Base-by-base conservation (phyloP, 2,797 vertebrate species). In the Micropoecilia bifurca region DNA sequence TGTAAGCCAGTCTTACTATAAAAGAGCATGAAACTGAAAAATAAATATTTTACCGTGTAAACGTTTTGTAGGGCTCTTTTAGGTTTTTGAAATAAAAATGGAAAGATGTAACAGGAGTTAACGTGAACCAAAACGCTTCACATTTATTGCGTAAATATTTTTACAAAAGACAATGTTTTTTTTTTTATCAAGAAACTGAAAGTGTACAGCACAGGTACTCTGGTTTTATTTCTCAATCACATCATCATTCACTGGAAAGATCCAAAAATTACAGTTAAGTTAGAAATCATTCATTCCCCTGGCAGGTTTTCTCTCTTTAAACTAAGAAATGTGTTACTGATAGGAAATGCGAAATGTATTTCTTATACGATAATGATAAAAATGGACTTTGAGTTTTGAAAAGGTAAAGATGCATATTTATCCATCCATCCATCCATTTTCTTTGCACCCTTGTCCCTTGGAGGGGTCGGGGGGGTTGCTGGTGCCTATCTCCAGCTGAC, bases 1-100 rank as follows among this genome's bases (percentile, higher is more conserved):
- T 69, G 59, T 57, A 85, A 89, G 89, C 90, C 55, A 83, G 81
- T 87, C 53, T 79, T 41, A 71, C 28, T 78, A 78, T 80, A 80
- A 73, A 48, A 72, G 39, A 47, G 33, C 39, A 68, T 53, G 1
- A 71, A 80, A 86, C 74, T 68, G 48, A 50, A 2, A 43, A 46
- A 45, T 28, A 80, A 81, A 74, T 46, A 46, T 79, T 69, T 69
- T 41, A 18, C 36, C 50, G 10, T n/a, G 68, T 68, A 45, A 72
- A 20, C 75, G 84, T 86, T 86, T 78, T 81, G 55, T 46, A 30
- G 69, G 75, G 79, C 82, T 87, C 83, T 81, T 39, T 30, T 18
- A 79, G 9, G 25, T 9, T 55, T 55, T n/a, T 55, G 20, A n/a
- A 55, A 25, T 25, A 55, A 55, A n/a, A n/a, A 55, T 53, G 50